Conservation (phyloP, 2,888 invertebrate genomes). For the Lycocerus yunnanus region DNA sequence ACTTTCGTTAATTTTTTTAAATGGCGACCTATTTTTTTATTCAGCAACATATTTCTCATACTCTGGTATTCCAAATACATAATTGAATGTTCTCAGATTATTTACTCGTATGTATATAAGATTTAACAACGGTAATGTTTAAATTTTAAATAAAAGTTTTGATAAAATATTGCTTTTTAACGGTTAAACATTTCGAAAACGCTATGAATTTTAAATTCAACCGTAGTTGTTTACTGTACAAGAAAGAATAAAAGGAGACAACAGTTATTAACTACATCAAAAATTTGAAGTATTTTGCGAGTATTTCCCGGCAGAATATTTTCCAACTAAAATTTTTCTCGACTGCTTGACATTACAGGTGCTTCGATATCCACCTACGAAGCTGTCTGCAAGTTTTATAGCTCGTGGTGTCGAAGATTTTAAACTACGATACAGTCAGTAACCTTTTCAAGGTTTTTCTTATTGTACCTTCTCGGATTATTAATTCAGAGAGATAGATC, state of each 20-base stretch:
- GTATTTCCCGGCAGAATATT: neutral
- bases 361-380: conserved; percentile 18
- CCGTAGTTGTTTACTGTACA: neutral
- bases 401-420: neutral
- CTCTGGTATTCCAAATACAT: neutral
- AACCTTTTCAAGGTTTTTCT: conserved; percentile 48
- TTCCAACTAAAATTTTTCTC: neutral
- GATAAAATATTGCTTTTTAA: neutral
- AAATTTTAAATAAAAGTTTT: neutral
- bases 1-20: neutral
- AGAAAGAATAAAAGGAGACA: neutral
- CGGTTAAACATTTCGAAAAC: neutral
- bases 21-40: neutral
- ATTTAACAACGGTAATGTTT: neutral
- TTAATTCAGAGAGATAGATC: conserved; percentile 4
- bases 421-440: conserved; percentile 43
- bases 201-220: neutral
- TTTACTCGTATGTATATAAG: neutral
- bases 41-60: neutral
- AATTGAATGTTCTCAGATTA: neutral
- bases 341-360: conserved; percentile 19
- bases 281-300: neutral
- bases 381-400: conserved; percentile 10
- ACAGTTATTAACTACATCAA: neutral
- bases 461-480: conserved; percentile 6